These are phyloP conservation scores for Lasiurus borealis DNA, from an alignment of 2,113 vertebrate species.

Conservation along the genomic window DNA sequence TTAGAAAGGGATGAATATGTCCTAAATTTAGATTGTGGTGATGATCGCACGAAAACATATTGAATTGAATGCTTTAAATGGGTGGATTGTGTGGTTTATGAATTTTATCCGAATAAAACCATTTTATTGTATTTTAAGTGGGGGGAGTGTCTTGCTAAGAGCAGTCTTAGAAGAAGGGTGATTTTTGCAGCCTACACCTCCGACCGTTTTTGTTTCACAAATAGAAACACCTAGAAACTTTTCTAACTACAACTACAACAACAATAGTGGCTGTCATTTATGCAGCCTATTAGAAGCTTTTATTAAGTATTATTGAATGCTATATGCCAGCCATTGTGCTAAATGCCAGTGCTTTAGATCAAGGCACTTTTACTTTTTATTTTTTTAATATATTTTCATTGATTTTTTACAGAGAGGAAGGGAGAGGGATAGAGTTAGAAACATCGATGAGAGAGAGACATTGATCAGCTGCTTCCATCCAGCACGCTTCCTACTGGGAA, in stretches of 20 bases:
- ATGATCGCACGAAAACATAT: neutral
- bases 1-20: neutral
- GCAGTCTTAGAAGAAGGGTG: neutral
- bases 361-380: no score
- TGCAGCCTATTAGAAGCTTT: no score
- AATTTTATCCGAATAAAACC: neutral
- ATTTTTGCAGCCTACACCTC: neutral
- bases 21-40: neutral
- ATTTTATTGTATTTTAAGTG: neutral
- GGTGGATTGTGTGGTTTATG: neutral
- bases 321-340: no score
- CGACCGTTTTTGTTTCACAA: neutral
- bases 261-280: neutral
- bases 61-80: neutral
- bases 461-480: no score
- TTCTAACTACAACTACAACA: neutral
- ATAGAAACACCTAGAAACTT: neutral
- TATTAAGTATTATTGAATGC: no score
- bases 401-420: no score
- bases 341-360: no score
- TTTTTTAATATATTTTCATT: no score
- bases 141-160: neutral
- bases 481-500: no score
- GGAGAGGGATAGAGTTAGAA: no score
- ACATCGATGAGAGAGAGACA: no score